phyloP scores from a whole-genome alignment of 2,888 invertebrate species.

The Timema podura region DNA sequence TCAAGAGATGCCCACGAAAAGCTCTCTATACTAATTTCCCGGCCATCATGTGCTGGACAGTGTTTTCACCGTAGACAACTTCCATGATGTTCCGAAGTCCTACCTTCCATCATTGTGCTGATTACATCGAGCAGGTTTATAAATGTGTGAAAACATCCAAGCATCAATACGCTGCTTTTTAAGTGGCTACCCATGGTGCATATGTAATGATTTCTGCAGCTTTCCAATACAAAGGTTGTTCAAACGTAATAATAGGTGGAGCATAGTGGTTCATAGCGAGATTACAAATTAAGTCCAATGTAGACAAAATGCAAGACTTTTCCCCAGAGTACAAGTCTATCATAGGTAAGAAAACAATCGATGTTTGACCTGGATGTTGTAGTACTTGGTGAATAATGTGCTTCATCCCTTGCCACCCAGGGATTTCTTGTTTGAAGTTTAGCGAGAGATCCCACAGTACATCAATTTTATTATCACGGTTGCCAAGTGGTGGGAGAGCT shows the following conservation, averaged over 20 bases:
- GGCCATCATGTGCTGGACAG: neutral
- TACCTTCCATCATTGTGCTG: too few species aligned
- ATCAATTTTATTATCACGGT: neutral
- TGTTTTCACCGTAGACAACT: neutral
- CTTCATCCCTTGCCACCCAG: neutral
- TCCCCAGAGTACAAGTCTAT: neutral
- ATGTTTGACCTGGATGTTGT: neutral
- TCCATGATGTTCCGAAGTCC: neutral
- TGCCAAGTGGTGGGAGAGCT: neutral
- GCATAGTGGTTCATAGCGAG: too few species aligned
- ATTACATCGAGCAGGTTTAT: too few species aligned
- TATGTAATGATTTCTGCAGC: too few species aligned
- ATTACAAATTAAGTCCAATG: too few species aligned
- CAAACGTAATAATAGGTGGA: too few species aligned
- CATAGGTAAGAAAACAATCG: neutral
- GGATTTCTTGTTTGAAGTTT: neutral
- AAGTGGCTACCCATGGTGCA: too few species aligned
- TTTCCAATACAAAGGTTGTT: too few species aligned
- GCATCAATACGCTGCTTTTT: too few species aligned
- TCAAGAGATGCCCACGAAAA: too few species aligned
- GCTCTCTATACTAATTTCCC: neutral
- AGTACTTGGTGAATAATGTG: neutral
- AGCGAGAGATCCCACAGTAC: neutral
- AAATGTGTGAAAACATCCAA: too few species aligned
- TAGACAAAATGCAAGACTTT: too few species aligned